A percentile compares a stretch with the other conserved stretches of the same genome.
Evolutionary conservation across 2,797 vertebrate species (phyloP).

Genomic region (Scolopax rusticola): DNA sequence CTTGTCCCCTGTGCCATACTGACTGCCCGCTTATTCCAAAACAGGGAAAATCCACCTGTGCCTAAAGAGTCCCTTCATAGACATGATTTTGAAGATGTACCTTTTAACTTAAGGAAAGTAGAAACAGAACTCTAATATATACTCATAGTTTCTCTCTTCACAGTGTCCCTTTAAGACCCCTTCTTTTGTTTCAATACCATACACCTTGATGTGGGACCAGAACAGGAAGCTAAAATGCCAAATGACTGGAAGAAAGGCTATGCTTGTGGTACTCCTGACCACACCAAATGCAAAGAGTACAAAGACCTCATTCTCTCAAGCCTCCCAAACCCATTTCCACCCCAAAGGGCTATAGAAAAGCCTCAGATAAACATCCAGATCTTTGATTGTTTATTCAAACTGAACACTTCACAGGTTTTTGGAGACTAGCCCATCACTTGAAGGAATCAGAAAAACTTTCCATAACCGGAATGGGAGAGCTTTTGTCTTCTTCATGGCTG

Average conservation of each 20-base stretch:
- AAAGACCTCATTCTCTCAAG: conserved; percentile 49
- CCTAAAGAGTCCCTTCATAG: neutral
- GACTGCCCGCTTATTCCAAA: neutral
- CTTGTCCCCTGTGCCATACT: neutral
- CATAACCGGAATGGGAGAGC: neutral
- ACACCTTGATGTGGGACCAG: conserved; percentile 1
- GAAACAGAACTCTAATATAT: neutral
- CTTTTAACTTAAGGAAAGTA: neutral
- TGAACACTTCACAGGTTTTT: conserved; percentile 64
- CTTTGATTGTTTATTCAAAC: conserved; percentile 60
- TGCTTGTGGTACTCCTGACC: conserved; percentile 28
- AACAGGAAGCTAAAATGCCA: conserved; percentile 41
- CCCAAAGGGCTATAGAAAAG: conserved; percentile 9
- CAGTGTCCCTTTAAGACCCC: neutral
- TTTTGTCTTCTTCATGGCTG: neutral
- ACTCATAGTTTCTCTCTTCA: neutral
- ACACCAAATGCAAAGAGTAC: conserved; percentile 49
- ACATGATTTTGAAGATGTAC: neutral
- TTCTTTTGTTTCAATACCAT: neutral
- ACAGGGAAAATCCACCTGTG: neutral
- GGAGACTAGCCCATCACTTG: conserved; percentile 56
- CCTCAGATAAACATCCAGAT: conserved; percentile 65
- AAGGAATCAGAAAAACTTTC: conserved; percentile 45
- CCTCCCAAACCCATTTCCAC: conserved; percentile 42
- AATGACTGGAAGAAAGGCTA: neutral